Conservation (phyloP, 2,888 invertebrate genomes). For the Noctua janthe region DNA sequence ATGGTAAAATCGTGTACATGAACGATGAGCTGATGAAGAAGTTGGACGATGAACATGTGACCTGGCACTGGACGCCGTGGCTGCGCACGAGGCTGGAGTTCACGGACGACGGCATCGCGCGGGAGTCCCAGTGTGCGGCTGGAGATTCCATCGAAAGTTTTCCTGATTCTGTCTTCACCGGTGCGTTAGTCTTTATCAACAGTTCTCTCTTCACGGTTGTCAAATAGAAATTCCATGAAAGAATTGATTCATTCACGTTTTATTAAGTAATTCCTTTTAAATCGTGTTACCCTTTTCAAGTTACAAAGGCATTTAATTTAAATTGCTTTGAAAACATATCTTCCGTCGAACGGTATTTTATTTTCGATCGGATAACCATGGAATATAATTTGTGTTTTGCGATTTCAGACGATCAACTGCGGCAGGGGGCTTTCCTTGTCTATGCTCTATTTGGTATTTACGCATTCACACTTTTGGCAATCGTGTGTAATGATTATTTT, state of each 20-base stretch:
- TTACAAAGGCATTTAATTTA: background rate
- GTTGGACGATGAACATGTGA: constrained; percentile 76
- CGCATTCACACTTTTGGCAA: constrained; percentile 95
- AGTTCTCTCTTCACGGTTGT: constrained; percentile 6
- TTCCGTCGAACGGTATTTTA: background rate
- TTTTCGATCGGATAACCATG: constrained; percentile 12
- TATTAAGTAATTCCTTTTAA: background rate
- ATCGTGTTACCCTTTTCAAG: constrained; percentile 6
- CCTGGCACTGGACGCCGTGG: constrained; percentile 88
- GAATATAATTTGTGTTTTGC: constrained; percentile 63
- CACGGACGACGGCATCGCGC: constrained; percentile 72
- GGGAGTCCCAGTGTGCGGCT: constrained; percentile 70
- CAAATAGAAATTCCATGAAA: background rate
- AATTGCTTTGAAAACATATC: background rate
- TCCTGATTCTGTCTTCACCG: constrained; percentile 86
- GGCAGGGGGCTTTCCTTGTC: constrained; percentile 94
- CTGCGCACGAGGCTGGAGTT: constrained; percentile 80
- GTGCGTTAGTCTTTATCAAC: constrained; percentile 67
- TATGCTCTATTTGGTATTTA: constrained; percentile 95
- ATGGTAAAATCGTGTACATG: constrained; percentile 80
- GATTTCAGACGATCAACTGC: constrained; percentile 92
- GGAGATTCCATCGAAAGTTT: constrained; percentile 90
- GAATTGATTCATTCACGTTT: background rate
- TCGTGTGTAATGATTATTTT: constrained; percentile 98
- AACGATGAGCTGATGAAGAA: constrained; percentile 77